phyloP scores from a whole-genome alignment of 2,888 invertebrate genomes.

The Stenolophus ochropezus region DNA sequence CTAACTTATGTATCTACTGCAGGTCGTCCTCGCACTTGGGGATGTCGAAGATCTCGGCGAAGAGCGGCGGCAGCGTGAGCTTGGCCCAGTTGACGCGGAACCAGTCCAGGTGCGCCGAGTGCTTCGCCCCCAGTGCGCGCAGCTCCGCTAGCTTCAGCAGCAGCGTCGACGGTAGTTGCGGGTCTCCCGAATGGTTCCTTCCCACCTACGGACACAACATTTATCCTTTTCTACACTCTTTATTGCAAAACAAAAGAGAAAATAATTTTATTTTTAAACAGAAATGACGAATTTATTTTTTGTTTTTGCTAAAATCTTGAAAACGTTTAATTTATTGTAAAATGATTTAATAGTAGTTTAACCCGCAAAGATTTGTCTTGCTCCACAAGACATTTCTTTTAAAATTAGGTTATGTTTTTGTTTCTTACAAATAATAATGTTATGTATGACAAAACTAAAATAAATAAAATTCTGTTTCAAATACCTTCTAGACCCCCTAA shows the following conservation, averaged over 20 bases:
- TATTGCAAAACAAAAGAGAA: too few relatives aligned
- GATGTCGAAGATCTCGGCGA: slow-evolving; percentile 98
- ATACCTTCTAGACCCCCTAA: too few relatives aligned
- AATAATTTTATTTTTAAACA: too few relatives aligned
- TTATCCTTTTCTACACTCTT: too few relatives aligned
- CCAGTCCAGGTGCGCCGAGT: slow-evolving; percentile 91
- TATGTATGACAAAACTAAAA: too few relatives aligned
- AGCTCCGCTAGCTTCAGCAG: slow-evolving; percentile 83
- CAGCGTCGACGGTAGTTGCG: slow-evolving; percentile 76
- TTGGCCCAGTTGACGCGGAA: slow-evolving; percentile 92
- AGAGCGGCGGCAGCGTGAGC: slow-evolving; percentile 91
- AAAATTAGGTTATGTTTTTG: too few relatives aligned
- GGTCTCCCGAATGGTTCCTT: slow-evolving; percentile 78
- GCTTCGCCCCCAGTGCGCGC: slow-evolving; percentile 86
- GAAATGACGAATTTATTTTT: too few relatives aligned
- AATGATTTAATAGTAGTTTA: not conserved
- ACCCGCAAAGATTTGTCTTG: too few relatives aligned
- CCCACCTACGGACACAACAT: slow-evolving; percentile 72
- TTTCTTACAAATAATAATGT: too few relatives aligned
- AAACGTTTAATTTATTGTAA: slow-evolving; percentile 45
- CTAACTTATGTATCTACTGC: slow-evolving; percentile 66
- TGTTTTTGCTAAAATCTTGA: too few relatives aligned
- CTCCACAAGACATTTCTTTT: too few relatives aligned
- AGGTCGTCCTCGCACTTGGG: slow-evolving; percentile 87
- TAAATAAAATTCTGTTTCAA: too few relatives aligned